phyloP scores from a whole-genome alignment of 2,113 vertebrate genomes.

The Fulica atra region DNA sequence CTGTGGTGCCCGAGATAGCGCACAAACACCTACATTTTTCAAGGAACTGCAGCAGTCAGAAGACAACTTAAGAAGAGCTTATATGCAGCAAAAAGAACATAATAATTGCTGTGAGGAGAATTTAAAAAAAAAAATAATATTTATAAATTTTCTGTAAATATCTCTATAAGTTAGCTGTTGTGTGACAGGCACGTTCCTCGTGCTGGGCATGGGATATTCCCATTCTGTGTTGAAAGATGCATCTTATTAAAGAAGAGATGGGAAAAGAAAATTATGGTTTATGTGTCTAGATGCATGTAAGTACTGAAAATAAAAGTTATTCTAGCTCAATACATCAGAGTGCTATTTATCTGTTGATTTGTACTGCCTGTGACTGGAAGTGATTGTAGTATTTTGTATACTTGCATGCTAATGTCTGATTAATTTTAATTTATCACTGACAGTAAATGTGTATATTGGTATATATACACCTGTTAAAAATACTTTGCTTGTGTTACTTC shows the following conservation, averaged over 20 bases:
- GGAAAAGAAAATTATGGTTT: background rate
- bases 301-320: background rate
- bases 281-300: background rate
- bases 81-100: background rate
- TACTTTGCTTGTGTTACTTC: background rate
- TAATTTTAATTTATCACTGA: background rate
- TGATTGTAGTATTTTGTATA: background rate
- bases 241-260: background rate
- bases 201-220: background rate
- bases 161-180: background rate
- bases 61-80: background rate
- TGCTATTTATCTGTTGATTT: background rate
- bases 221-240: background rate
- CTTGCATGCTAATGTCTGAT: background rate
- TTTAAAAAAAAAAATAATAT: background rate
- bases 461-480: background rate
- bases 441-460: background rate
- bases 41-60: background rate
- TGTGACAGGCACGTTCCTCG: background rate
- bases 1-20: background rate
- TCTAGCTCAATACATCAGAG: background rate
- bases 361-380: background rate
- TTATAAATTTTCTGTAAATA: background rate
- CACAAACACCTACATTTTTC: background rate
- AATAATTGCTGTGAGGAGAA: background rate